Evolutionary conservation across 2,113 vertebrate genomes (phyloP), one percentile per base, ranked within the genome.

Genomic region (Pterocles orientalis): DNA sequence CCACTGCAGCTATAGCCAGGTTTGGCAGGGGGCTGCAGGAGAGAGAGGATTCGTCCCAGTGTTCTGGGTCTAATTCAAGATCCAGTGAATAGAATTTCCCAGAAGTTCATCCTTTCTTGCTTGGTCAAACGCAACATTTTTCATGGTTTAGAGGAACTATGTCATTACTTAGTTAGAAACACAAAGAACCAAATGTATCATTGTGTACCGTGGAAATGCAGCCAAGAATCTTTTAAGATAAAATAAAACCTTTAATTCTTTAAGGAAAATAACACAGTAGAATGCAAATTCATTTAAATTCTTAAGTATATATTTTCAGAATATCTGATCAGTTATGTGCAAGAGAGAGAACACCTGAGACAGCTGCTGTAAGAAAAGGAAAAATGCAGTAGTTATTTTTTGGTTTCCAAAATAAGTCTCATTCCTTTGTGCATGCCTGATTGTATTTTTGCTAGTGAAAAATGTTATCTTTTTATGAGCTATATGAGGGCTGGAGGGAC

Each of bases 21-120:
- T 97, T 97, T 97, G 88, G 96, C 93, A 96, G 95, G 94, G 95
- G 95, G 91, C 82, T 95, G 80, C 43, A 76, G 84, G 68, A 65
- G 86, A 96, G 88, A 97, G 94, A 95, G 39, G 96, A 96, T 93
- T 97, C 45, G 17, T 96, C 96, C 93, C 94, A 88, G 89, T 92
- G 85, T 95, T 96, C 90, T 95, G 93, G 96, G 90, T 87, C 82
- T 94, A 81, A 97, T 97, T 97, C 95, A 97, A 93, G 86, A 91
- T 47, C 84, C 88, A 79, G 75, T 97, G 96, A 97, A 98, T 96
- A 96, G 97, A 95, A 96, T 97, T 98, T 97, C 97, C 95, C 96
- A 97, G 96, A 98, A 97, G 97, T 97, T 97, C 94, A 87, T 94
- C 97, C 81, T 96, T 97, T 97, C 97, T 97, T 97, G 86, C 90